A percentile compares a stretch with the other conserved stretches of the same genome.
Conservation (phyloP, 1,140 invertebrate species). For the Drosophila lini region DNA sequence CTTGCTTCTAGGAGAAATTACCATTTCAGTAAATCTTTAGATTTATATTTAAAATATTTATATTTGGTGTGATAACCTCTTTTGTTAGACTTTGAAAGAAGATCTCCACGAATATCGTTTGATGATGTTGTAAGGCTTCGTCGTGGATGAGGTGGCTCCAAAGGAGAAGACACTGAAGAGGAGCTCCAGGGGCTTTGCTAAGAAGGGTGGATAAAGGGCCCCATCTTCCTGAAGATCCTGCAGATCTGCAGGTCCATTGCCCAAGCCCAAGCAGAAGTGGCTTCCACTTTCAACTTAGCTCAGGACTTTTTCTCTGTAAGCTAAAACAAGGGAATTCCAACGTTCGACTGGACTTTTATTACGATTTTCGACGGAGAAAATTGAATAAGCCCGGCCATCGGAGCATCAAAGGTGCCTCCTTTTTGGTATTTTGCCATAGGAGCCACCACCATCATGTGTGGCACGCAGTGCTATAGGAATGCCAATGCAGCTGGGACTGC, state of each 20-base stretch:
- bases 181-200: too few relatives aligned
- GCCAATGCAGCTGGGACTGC: constrained; percentile 28
- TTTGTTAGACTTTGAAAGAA: too few relatives aligned
- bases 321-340: background rate
- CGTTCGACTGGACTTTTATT: background rate
- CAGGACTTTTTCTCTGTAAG: constrained; percentile 1
- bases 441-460: constrained; percentile 35
- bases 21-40: background rate
- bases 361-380: background rate
- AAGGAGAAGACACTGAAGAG: too few relatives aligned
- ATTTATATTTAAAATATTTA: background rate
- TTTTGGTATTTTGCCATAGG: constrained; percentile 4
- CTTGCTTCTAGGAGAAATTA: background rate
- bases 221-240: background rate
- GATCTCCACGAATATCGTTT: too few relatives aligned
- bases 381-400: constrained; percentile 13
- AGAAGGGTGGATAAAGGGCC: too few relatives aligned
- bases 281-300: background rate
- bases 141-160: too few relatives aligned
- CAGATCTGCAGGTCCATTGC: background rate
- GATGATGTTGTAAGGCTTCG: too few relatives aligned
- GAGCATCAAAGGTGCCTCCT: constrained; percentile 20
- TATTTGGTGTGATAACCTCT: background rate
- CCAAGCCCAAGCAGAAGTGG: background rate
- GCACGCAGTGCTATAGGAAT: constrained; percentile 32